These are phyloP conservation scores for Palythoa caribaeorum DNA, from an alignment of 92 coral and sea anemone species.

Conservation along the genomic window DNA sequence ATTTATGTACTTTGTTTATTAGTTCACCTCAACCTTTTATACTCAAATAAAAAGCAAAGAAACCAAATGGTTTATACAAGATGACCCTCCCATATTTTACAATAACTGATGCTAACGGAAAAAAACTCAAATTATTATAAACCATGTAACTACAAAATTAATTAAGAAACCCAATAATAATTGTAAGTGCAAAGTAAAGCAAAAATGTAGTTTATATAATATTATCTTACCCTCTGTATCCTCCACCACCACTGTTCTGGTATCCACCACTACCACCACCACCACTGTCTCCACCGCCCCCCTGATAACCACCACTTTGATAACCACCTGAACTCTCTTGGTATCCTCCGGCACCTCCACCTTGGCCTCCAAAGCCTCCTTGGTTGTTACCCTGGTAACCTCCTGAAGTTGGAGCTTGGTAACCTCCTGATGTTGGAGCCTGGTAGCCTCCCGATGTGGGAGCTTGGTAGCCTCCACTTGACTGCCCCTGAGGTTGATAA, in stretches of 20 bases:
- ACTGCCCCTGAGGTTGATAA: constrained; percentile 16
- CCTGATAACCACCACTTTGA: constrained; percentile 44
- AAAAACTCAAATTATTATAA: too few relatives aligned
- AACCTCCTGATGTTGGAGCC: not conserved
- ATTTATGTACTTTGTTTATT: too few relatives aligned
- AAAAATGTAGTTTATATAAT: not conserved
- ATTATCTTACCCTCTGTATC: constrained; percentile 45
- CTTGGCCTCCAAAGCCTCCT: constrained; percentile 38
- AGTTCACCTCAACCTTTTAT: too few relatives aligned
- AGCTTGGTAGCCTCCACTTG: constrained; percentile 42
- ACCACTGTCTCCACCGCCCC: constrained; percentile 21
- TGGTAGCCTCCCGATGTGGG: constrained; percentile 45
- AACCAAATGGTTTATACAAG: too few relatives aligned
- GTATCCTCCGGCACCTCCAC: constrained; percentile 35
- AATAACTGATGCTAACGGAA: too few relatives aligned
- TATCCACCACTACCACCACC: constrained; percentile 24
- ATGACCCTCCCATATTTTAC: too few relatives aligned
- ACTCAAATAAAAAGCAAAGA: too few relatives aligned
- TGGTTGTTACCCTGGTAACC: constrained; percentile 44
- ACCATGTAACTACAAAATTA: not conserved
- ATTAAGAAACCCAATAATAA: not conserved
- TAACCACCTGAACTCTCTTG: constrained; percentile 38
- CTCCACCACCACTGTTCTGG: constrained; percentile 43
- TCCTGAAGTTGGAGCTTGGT: constrained; percentile 45
- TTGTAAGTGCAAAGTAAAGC: not conserved